Evolutionary conservation across 2,113 vertebrate genomes (phyloP), one percentile per base, ranked within the genome.

Genomic region (Poeciliopsis turrubarensis): DNA sequence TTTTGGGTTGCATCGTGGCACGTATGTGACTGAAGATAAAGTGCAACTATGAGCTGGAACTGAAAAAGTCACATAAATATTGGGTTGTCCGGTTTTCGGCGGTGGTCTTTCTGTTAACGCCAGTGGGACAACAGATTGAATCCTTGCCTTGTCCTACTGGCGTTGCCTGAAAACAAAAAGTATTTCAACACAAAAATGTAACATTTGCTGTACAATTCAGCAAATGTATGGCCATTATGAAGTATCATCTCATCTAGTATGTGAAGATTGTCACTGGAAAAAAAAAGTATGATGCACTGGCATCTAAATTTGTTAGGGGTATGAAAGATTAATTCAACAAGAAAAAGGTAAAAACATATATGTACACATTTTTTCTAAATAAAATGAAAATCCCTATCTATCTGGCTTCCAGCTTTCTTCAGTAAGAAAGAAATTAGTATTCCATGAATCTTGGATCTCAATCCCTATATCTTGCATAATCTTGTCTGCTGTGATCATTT

Each of bases 391-490:
- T 12, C 10, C 34, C 11, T 37, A 37, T 37, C 17, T 44, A 25
- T 25, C 7, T 54, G 51, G 51, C 19, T 54, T 8, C 2, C 51
- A 54, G 17, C 7, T 54, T 54, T 44, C 15, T 17, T 44, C 15
- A 15, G 17, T 17, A 17, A 44, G 11, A 44, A 15, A 54, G 0
- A 19, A 25, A 54, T 37, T 54, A 19, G 19, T 57, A n/a, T 57
- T 57, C 0, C 51, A 57, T 57, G 7, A 57, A 86, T 47, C 5
- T 47, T 47, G 7, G 17, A 17, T 47, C 17, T 47, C 5, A 47
- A 19, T 78, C 77, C 87, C 82, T 26, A 77, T 75, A 87, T 82
- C 87, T 89, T 29, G 85, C 78, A 65, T 34, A 31, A 64, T 81
- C 44, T 26, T 5, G 12, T 68, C 73, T 65, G 29, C 27, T 30